Evolutionary conservation across 1,140 invertebrate genomes (phyloP).

Genomic region (Rhyzopertha dominica): DNA sequence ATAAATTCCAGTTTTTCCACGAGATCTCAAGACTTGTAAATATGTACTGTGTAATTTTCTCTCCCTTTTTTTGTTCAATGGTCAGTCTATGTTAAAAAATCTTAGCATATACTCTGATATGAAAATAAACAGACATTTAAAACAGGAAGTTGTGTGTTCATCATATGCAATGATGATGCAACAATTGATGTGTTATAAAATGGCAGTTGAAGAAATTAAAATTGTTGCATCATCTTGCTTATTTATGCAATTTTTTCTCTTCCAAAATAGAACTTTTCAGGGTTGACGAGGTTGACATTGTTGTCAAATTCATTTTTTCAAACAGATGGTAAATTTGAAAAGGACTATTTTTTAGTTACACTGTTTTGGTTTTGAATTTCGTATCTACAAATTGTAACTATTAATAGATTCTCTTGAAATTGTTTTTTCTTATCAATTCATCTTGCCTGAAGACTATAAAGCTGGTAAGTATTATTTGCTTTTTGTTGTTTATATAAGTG

Average conservation of each 20-base stretch:
- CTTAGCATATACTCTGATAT: slow-evolving; percentile 38
- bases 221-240: not conserved
- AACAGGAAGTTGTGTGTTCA: slow-evolving; percentile 2
- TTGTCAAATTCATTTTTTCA: not conserved
- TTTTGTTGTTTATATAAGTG: no score
- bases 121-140: slow-evolving; percentile 20
- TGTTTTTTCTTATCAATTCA: no score
- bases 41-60: not conserved
- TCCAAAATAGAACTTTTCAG: not conserved
- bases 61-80: slow-evolving; percentile 34
- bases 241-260: not conserved
- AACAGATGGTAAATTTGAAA: no score
- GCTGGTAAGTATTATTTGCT: no score
- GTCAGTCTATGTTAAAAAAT: slow-evolving; percentile 40
- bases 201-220: not conserved
- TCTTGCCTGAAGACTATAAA: no score
- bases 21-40: not conserved
- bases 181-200: not conserved
- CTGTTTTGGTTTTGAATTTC: no score
- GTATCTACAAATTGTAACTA: no score
- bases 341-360: no score
- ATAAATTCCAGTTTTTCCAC: not conserved
- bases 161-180: not conserved
- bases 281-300: not conserved
- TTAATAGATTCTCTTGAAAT: no score